These are phyloP conservation scores for Amorpha juglandis DNA, from an alignment of 2,888 invertebrate species.

Conservation along the genomic window DNA sequence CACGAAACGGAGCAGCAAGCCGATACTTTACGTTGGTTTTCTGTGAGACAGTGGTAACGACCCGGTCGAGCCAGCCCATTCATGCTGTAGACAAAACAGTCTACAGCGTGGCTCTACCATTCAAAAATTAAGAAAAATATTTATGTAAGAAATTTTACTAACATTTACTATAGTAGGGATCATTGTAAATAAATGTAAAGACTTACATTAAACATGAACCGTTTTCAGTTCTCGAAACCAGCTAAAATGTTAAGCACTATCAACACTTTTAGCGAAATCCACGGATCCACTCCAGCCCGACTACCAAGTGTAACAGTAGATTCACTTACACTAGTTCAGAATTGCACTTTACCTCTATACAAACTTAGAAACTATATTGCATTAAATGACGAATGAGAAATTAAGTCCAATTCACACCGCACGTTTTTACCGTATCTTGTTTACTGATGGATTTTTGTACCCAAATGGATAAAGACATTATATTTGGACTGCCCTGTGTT, in stretches of 20 bases:
- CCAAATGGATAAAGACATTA: too few relatives aligned
- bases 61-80: too few relatives aligned
- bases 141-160: not conserved
- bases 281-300: not conserved
- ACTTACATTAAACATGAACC: not conserved
- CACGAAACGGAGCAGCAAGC: too few relatives aligned
- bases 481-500: too few relatives aligned
- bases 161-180: too few relatives aligned
- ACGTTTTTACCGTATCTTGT: too few relatives aligned
- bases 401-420: not conserved
- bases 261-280: not conserved
- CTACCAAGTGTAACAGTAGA: not conserved
- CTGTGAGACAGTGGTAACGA: too few relatives aligned
- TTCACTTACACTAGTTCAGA: constrained; percentile 8
- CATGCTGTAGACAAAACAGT: too few relatives aligned
- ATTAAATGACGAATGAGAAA: not conserved
- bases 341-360: constrained; percentile 1
- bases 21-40: too few relatives aligned
- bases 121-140: too few relatives aligned
- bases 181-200: not conserved
- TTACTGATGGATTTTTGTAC: not conserved
- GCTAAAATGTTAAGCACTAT: not conserved
- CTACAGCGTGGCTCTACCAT: too few relatives aligned
- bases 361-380: not conserved
- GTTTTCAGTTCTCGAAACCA: not conserved